Evolutionary conservation across 2,113 vertebrate species (phyloP).

Genomic region (Alethe diademata): DNA sequence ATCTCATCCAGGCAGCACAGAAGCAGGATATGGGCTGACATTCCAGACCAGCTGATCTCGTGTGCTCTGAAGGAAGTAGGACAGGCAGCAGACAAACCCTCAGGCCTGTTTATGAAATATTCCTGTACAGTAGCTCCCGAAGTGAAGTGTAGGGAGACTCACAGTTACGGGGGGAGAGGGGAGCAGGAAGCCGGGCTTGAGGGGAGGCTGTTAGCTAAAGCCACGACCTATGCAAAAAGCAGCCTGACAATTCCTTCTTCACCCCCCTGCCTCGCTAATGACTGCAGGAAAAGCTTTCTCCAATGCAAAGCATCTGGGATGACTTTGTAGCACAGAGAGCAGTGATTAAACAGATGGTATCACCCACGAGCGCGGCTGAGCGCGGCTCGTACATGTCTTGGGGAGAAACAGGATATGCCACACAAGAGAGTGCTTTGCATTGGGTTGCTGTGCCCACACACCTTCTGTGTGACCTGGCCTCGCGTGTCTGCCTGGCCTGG

Average conservation of each 20-base stretch:
- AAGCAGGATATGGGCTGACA: background rate
- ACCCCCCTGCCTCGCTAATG: background rate
- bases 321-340: background rate
- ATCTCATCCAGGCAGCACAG: background rate
- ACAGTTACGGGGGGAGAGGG: background rate
- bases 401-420: conserved; percentile 17
- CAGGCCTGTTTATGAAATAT: conserved; percentile 11
- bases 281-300: background rate
- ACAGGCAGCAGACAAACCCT: conserved; percentile 45
- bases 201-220: background rate
- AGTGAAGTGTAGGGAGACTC: background rate
- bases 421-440: background rate
- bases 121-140: background rate
- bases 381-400: background rate
- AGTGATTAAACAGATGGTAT: conserved; percentile 18
- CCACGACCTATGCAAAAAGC: background rate
- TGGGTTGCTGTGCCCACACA: background rate
- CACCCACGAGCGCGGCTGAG: background rate
- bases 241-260: background rate
- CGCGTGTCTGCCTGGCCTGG: background rate
- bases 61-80: conserved; percentile 28
- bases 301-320: background rate
- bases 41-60: background rate
- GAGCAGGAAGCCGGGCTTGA: background rate
- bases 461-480: background rate